Base-by-base conservation (phyloP, 2,888 invertebrate genomes). In the Protodeltote pygarga region DNA sequence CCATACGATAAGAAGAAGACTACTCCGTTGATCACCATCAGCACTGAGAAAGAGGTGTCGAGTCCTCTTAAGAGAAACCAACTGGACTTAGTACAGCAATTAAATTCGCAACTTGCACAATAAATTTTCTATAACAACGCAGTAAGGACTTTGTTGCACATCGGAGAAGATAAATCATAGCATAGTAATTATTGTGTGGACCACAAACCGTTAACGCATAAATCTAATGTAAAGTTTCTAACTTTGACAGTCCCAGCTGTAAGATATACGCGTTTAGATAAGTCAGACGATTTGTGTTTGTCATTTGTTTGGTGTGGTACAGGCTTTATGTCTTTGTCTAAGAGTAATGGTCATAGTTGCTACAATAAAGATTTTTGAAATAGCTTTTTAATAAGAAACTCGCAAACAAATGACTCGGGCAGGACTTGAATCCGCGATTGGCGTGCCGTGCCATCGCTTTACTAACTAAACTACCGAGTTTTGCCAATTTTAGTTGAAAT, bases 131-230 rank as follows among this genome's bases (percentile, higher is more conserved):
- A 17, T 10, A 44, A 31, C 42, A 35, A 35, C 24, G 33, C 58
- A 45, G 68, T 64, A 65, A 64, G 52, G 53, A 58, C 47, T 16
- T 51, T 29, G 69, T 47, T 66, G 62, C 53, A 65, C 69, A 39
- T 45, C 51, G 42, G 33, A 24, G 34, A 31, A 13, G 14, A 52
- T 67, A 65, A 71, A 71, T 69, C 71, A 71, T 54, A 45, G 52
- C 34, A 11, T 41, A 41, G 59, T 59, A 59, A 67, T 71, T 71
- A 67, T 60, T 53, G 47, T 47, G 27, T 40, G 32, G 31, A 14
- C 47, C 35, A 35, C 47, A 39, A 52, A 48, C 49, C 39, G 47
- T 40, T 45, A 4, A 39, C 32, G 39, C 49, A 61, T 70, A 62
- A 67, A 69, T 71, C 49, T 58, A 24, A 28, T 33, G 48, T 31